Evolutionary conservation across 2,888 invertebrate species (phyloP).

Genomic region (Aphidoletes aphidimyza): DNA sequence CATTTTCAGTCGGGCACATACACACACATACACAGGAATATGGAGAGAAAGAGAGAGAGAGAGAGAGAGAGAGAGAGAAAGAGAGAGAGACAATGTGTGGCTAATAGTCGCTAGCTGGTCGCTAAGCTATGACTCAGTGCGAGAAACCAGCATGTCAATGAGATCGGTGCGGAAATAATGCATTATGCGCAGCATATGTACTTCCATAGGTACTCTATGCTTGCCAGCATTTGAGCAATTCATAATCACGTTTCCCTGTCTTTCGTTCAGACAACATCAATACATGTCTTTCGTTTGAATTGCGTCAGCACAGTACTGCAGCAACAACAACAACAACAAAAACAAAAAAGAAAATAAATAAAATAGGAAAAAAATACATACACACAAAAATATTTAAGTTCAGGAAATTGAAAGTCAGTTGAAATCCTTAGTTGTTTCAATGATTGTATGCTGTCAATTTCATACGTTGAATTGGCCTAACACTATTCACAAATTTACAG

Average conservation of each 20-base stretch:
- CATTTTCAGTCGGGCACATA: too few species aligned
- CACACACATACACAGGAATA: too few species aligned
- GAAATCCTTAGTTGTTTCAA: not conserved
- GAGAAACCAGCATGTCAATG: constrained; percentile 12
- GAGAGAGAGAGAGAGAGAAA: too few species aligned
- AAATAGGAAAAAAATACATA: too few species aligned
- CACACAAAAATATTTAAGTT: not conserved
- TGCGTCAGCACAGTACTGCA: not conserved
- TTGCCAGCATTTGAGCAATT: not conserved
- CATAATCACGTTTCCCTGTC: not conserved
- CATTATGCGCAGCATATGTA: constrained; percentile 30
- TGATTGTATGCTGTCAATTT: not conserved
- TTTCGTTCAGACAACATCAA: too few species aligned
- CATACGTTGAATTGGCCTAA: not conserved
- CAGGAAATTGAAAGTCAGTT: constrained; percentile 37
- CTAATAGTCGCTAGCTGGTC: not conserved
- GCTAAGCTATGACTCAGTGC: not conserved
- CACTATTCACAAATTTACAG: not conserved
- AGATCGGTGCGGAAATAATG: constrained; percentile 1
- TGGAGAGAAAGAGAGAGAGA: not conserved
- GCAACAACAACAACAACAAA: not conserved
- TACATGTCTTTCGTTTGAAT: not conserved
- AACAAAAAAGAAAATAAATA: not conserved
- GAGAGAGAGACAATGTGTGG: too few species aligned
- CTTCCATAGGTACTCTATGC: not conserved